Percentiles rank a stretch among this genome's conserved stretches.
Evolutionary conservation across 2,113 vertebrate species (phyloP).

Genomic region (Channa argus): DNA sequence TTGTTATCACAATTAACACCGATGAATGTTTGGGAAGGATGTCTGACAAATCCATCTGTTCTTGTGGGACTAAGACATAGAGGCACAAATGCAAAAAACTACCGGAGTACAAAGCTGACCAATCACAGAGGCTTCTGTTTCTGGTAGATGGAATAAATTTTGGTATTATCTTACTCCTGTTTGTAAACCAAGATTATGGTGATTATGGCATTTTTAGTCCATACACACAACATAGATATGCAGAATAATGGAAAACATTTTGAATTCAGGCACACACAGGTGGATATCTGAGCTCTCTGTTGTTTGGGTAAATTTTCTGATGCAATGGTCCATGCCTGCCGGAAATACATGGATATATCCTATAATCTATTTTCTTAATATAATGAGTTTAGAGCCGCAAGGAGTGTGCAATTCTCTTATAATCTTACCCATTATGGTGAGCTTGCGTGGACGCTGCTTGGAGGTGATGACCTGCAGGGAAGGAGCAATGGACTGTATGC

Average conservation of each 20-base stretch:
- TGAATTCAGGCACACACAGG: no score
- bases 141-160: constrained; percentile 1
- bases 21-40: constrained; percentile 4
- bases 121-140: background rate
- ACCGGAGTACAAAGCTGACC: background rate
- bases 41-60: constrained; percentile 1
- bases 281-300: constrained; percentile 25
- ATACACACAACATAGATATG: constrained; percentile 16
- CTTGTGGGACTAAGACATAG: background rate
- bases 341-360: constrained; percentile 16
- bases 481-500: constrained; percentile 96
- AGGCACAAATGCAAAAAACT: background rate
- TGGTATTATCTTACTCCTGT: constrained; percentile 20
- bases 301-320: constrained; percentile 30
- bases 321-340: constrained; percentile 8
- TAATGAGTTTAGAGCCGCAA: constrained; percentile 22
- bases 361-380: constrained; percentile 44
- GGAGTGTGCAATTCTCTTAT: constrained; percentile 27
- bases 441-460: constrained; percentile 96
- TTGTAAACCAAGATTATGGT: background rate
- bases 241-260: constrained; percentile 39
- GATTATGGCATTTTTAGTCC: no score
- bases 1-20: constrained; percentile 32
- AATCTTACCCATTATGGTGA: constrained; percentile 96
- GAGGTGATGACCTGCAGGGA: constrained; percentile 99